Conservation (phyloP, 1,140 invertebrate species). For the Drosophila repleta region DNA sequence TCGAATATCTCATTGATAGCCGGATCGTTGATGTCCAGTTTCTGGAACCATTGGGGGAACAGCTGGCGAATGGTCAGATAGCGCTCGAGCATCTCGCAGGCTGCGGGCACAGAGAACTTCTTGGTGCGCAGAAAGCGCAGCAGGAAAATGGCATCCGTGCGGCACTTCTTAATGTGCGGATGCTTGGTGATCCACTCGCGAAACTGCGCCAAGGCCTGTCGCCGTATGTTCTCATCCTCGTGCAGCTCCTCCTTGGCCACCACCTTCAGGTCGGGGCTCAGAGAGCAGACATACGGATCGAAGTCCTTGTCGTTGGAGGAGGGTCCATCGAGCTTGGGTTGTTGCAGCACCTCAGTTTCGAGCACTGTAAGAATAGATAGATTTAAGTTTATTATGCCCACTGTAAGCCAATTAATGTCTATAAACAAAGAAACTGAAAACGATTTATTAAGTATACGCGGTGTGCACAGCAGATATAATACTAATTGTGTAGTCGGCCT, state of each 20-base stretch:
- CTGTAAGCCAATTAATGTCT: conserved; percentile 36
- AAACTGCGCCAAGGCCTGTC: conserved; percentile 89
- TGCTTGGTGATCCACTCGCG: conserved; percentile 91
- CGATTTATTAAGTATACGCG: conserved; percentile 31
- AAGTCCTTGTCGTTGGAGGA: conserved; percentile 52
- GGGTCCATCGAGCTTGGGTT: conserved; percentile 61
- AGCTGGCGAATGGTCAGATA: conserved; percentile 92
- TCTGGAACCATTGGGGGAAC: conserved; percentile 93
- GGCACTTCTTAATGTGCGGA: conserved; percentile 89
- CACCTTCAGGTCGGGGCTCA: conserved; percentile 79
- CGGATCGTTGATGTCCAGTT: conserved; percentile 89
- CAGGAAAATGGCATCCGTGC: conserved; percentile 91
- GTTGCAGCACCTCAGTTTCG: conserved; percentile 77
- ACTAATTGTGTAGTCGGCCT: conserved; percentile 72
- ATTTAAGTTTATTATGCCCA: conserved; percentile 19
- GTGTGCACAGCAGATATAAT: conserved; percentile 21
- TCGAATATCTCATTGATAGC: conserved; percentile 91
- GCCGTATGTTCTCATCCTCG: conserved; percentile 89
- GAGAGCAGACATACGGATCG: conserved; percentile 73
- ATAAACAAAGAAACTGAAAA: conserved; percentile 18
- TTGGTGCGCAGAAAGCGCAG: conserved; percentile 93
- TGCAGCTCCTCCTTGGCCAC: conserved; percentile 89
- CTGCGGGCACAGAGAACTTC: conserved; percentile 93
- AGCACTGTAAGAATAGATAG: conserved; percentile 65
- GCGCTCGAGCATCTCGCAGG: conserved; percentile 93